Evolutionary conservation across 2,113 vertebrate species (phyloP), one percentile per base, ranked within the genome.

Genomic region (Tachysurus vachellii): DNA sequence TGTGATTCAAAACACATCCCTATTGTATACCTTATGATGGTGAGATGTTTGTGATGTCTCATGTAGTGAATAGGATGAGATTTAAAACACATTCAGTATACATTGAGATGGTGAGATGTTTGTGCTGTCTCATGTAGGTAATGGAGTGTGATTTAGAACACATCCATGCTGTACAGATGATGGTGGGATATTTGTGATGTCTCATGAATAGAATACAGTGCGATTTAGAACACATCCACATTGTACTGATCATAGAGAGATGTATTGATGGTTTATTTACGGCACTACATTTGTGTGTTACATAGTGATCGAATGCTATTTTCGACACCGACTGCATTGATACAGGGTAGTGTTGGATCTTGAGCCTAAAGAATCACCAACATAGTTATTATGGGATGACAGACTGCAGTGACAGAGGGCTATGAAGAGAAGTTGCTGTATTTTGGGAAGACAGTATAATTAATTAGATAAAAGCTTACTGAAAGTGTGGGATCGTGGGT

Each of bases 401-500:
- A 31, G 56, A 59, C 1, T 42, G n/a, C 76, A 56, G 16, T 31
- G 21, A 16, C 50, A 56, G 50, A 23, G 13, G n/a, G 11, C 5
- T 3, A 42, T 1, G 5, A 76, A 5, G 8, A 1, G 8, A 21
- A 17, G 14, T 23, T 44, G 36, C 42, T 76, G 73, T 17, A 54
- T 28, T 79, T 53, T 28, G 2, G 26, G 31, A 79, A 54, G 54
- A 79, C 26, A 17, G 75, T 54, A n/a, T n/a, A 54, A 79, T 28
- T 28, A 54, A 75, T 10, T 16, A 19, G n/a, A 62, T 70, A 82
- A 61, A 90, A 89, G 91, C 95, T 95, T 97, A 99, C 98, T 96
- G 95, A 92, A 89, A 97, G 97, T 9, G 96, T 95, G 82, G 97
- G 95, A 93, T 98, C 97, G 0, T 97, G 98, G 92, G 96, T 97